These are phyloP conservation scores for Xylocopa sonorina DNA, from an alignment of 1,140 invertebrate species.

Conservation along the genomic window DNA sequence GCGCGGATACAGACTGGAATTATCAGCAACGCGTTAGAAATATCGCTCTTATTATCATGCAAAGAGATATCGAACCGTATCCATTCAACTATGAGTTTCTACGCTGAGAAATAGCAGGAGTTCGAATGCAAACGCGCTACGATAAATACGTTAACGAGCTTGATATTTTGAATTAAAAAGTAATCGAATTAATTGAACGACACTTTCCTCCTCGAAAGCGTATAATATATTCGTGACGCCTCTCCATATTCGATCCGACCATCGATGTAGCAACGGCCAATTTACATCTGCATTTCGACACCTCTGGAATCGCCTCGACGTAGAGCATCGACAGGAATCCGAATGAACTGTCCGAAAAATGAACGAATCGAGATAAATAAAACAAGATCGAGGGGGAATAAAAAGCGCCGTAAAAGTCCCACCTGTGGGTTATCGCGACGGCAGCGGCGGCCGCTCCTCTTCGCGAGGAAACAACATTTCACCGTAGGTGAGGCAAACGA, in stretches of 20 bases:
- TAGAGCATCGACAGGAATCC: not conserved
- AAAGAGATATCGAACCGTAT: slow-evolving; percentile 39
- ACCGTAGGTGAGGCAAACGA: slow-evolving; percentile 61
- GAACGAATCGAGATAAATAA: not conserved
- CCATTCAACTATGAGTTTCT: slow-evolving; percentile 42
- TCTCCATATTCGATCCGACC: not conserved
- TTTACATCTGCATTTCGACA: not conserved
- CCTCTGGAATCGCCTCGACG: no score
- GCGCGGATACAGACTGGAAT: slow-evolving; percentile 5
- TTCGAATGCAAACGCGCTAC: slow-evolving; percentile 31
- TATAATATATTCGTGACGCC: no score
- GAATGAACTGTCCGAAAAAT: not conserved
- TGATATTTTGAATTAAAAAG: not conserved
- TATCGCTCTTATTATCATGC: slow-evolving; percentile 45
- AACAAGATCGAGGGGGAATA: not conserved
- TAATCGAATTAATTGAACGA: not conserved
- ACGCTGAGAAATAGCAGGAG: slow-evolving; percentile 35
- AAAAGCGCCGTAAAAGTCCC: slow-evolving; percentile 25
- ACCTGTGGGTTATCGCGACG: slow-evolving; percentile 46
- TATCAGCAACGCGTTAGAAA: slow-evolving; percentile 32
- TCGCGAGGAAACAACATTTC: slow-evolving; percentile 33
- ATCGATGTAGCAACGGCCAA: no score
- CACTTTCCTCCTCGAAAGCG: not conserved
- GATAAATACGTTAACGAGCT: slow-evolving; percentile 2
- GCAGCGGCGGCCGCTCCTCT: not conserved